Conservation (phyloP, 1,140 invertebrate genomes). For the Drosophila burlai region DNA sequence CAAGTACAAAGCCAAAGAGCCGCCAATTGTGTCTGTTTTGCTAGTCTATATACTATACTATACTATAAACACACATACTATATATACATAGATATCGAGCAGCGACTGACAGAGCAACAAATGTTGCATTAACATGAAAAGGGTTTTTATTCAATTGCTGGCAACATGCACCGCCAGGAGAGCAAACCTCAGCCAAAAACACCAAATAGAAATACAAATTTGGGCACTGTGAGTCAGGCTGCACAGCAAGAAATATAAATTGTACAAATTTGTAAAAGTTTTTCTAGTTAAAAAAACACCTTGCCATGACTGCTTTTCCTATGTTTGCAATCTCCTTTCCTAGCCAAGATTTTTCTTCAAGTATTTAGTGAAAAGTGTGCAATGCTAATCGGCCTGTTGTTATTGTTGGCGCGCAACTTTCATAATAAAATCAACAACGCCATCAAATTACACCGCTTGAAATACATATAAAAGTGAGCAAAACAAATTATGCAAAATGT, state of each 20-base stretch:
- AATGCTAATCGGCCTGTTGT: slow-evolving; percentile 45
- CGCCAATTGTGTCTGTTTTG: slow-evolving; percentile 60
- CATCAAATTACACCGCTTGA: slow-evolving; percentile 59
- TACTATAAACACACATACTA: slow-evolving; percentile 1
- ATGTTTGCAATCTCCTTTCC: background rate
- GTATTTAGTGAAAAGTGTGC: slow-evolving; percentile 18
- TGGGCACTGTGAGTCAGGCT: slow-evolving; percentile 37
- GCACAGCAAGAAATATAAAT: slow-evolving; percentile 6
- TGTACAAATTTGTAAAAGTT: background rate
- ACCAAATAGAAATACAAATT: slow-evolving; percentile 15
- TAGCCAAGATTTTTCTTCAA: background rate
- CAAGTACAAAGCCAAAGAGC: slow-evolving; percentile 72
- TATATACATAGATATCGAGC: slow-evolving; percentile 16
- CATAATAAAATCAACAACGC: slow-evolving; percentile 74
- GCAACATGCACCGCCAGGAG: slow-evolving; percentile 61
- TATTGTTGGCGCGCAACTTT: slow-evolving; percentile 64
- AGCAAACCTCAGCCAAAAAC: slow-evolving; percentile 7
- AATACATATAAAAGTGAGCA: slow-evolving; percentile 46
- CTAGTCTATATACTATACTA: slow-evolving; percentile 22
- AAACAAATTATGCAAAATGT: slow-evolving; percentile 74
- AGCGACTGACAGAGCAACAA: slow-evolving; percentile 59
- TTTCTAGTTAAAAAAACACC: background rate
- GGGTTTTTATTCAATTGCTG: slow-evolving; percentile 77
- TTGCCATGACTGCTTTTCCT: background rate
- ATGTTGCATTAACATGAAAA: slow-evolving; percentile 81